Percentiles rank a stretch among this genome's conserved stretches.
Conservation (phyloP, 2,797 vertebrate genomes). For the Aplochiton taeniatus region DNA sequence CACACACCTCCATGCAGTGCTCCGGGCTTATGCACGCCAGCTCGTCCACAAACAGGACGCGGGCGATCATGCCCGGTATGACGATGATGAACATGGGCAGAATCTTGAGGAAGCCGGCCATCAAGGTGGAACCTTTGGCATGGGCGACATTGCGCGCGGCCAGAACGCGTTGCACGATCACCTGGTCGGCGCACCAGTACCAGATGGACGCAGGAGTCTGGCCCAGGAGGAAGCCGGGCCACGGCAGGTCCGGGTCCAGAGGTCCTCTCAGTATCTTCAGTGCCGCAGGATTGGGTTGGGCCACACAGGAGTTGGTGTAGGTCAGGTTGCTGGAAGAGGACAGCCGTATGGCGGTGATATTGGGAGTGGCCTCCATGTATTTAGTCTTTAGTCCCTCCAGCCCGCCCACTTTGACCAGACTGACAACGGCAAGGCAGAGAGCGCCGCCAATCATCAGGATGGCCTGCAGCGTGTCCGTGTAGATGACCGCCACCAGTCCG, state of each 20-base stretch:
- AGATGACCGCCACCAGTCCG: constrained; percentile 85
- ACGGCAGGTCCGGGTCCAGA: constrained; percentile 80
- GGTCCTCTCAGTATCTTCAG: constrained; percentile 80
- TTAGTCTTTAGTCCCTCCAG: constrained; percentile 80
- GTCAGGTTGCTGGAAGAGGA: constrained; percentile 75
- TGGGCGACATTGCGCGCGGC: constrained; percentile 83
- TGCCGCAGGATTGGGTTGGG: constrained; percentile 76
- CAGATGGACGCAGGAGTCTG: constrained; percentile 84
- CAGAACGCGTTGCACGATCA: constrained; percentile 83
- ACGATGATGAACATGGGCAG: constrained; percentile 87
- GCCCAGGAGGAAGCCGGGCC: constrained; percentile 83
- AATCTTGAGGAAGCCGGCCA: constrained; percentile 84
- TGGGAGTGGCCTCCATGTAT: constrained; percentile 82
- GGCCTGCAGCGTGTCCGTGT: constrained; percentile 84
- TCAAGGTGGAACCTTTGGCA: constrained; percentile 83
- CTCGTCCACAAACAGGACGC: constrained; percentile 80
- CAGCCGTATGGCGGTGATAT: constrained; percentile 75
- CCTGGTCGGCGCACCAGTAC: constrained; percentile 87
- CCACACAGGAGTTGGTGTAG: constrained; percentile 73
- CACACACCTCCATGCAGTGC: constrained; percentile 83
- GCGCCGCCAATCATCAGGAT: constrained; percentile 84
- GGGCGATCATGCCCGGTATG: constrained; percentile 84
- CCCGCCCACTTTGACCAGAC: constrained; percentile 79
- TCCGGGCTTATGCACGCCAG: constrained; percentile 84
- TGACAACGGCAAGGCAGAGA: constrained; percentile 80